Evolutionary conservation across 2,797 vertebrate genomes (phyloP).

Genomic region (Crenichthys baileyi): DNA sequence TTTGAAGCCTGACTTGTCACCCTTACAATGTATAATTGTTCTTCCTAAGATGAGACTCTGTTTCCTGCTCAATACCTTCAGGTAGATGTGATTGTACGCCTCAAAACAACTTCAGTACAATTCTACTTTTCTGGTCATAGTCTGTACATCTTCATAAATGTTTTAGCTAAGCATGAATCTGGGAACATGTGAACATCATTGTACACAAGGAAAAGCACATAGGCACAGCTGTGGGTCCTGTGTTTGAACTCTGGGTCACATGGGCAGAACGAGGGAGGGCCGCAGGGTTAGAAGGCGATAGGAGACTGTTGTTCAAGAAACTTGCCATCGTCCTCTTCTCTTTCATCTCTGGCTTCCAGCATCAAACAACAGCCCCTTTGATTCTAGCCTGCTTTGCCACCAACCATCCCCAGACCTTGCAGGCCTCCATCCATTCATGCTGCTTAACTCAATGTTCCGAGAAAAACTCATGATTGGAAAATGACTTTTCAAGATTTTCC

Average conservation of each 20-base stretch:
- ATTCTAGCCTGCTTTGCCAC: conserved; percentile 76
- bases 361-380: conserved; percentile 80
- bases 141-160: neutral
- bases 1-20: neutral
- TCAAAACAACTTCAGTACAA: neutral
- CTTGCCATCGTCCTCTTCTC: conserved; percentile 77
- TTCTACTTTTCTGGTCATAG: neutral
- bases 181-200: conserved; percentile 19
- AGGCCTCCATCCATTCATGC: conserved; percentile 77
- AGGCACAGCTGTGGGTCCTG: conserved; percentile 72
- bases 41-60: neutral
- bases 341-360: conserved; percentile 79
- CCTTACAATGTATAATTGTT: neutral
- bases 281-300: conserved; percentile 73
- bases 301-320: conserved; percentile 76
- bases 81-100: neutral
- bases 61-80: neutral
- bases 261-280: conserved; percentile 72
- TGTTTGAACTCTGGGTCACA: conserved; percentile 80
- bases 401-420: conserved; percentile 70
- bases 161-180: conserved; percentile 7
- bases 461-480: conserved; percentile 86
- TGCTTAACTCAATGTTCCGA: conserved; percentile 86
- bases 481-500: conserved; percentile 71
- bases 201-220: neutral